Conservation (phyloP, 92 coral and sea anemone genomes). For the Parazoanthus atlanticus region DNA sequence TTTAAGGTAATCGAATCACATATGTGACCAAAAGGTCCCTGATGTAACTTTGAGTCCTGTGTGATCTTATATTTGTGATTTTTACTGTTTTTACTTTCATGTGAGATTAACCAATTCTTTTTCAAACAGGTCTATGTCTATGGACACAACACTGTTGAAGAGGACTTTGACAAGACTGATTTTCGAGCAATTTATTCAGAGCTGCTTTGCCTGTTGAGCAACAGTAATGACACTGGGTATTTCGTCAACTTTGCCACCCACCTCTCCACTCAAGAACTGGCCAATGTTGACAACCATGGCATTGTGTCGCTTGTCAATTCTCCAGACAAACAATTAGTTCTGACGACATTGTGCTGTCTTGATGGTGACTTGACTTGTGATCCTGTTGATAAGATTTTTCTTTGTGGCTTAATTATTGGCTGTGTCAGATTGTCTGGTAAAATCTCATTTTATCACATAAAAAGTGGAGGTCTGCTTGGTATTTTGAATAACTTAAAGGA, state of each 20-base stretch:
- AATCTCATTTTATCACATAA: conserved; percentile 63
- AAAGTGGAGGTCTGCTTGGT: conserved; percentile 76
- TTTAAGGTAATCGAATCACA: too few relatives aligned
- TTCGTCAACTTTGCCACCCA: conserved; percentile 66
- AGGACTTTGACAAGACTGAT: conserved; percentile 68
- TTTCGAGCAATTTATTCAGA: conserved; percentile 81
- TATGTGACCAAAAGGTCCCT: too few relatives aligned
- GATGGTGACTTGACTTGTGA: conserved; percentile 1
- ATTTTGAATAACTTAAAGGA: conserved; percentile 59
- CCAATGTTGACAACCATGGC: conserved; percentile 54
- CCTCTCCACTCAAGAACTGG: conserved; percentile 78
- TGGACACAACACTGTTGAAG: conserved; percentile 62
- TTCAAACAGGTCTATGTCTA: conserved; percentile 72
- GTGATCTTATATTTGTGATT: too few relatives aligned
- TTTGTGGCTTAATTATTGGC: conserved; percentile 71
- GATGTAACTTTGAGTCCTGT: too few relatives aligned
- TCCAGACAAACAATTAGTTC: conserved; percentile 58
- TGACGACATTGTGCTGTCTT: conserved; percentile 59
- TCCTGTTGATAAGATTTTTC: conserved; percentile 54
- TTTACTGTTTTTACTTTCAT: too few relatives aligned
- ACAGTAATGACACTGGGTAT: conserved; percentile 15
- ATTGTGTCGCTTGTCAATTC: conserved; percentile 58
- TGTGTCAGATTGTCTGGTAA: conserved; percentile 65
- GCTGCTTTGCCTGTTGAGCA: conserved; percentile 69
- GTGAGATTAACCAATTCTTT: background rate